These are phyloP conservation scores for Lithophane socia DNA, from an alignment of 2,888 invertebrate genomes.

Conservation along the genomic window DNA sequence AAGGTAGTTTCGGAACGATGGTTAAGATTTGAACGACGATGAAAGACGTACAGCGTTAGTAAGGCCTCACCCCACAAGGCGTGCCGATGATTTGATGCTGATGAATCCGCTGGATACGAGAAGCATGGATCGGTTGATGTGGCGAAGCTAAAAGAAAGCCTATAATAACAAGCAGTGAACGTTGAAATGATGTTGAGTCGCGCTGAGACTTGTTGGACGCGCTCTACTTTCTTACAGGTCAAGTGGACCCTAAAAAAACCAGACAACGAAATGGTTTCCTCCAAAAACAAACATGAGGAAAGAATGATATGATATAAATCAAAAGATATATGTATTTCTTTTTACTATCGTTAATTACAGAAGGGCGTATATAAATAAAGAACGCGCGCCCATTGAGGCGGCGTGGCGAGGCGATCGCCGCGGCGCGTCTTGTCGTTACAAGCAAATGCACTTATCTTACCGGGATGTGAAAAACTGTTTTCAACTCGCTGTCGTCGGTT, in stretches of 20 bases:
- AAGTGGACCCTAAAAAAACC: constrained; percentile 66
- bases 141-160: too few species aligned
- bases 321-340: constrained; percentile 85
- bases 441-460: constrained; percentile 91
- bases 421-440: constrained; percentile 88
- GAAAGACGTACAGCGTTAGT: not conserved
- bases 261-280: constrained; percentile 72
- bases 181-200: not conserved
- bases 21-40: not conserved
- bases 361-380: constrained; percentile 89
- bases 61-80: not conserved
- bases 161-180: not conserved
- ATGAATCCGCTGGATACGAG: not conserved
- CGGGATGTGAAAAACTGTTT: constrained; percentile 88
- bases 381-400: constrained; percentile 85
- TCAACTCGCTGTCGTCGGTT: constrained; percentile 85
- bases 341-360: constrained; percentile 88
- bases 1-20: not conserved
- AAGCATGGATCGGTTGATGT: not conserved
- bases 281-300: constrained; percentile 73
- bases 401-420: constrained; percentile 83
- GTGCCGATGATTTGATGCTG: not conserved
- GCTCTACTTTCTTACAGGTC: constrained; percentile 47
- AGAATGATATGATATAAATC: constrained; percentile 84
- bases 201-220: not conserved